A percentile compares a stretch with the other conserved stretches of the same genome.
phyloP scores from a whole-genome alignment of 2,113 vertebrate species.

The Hylia prasina region DNA sequence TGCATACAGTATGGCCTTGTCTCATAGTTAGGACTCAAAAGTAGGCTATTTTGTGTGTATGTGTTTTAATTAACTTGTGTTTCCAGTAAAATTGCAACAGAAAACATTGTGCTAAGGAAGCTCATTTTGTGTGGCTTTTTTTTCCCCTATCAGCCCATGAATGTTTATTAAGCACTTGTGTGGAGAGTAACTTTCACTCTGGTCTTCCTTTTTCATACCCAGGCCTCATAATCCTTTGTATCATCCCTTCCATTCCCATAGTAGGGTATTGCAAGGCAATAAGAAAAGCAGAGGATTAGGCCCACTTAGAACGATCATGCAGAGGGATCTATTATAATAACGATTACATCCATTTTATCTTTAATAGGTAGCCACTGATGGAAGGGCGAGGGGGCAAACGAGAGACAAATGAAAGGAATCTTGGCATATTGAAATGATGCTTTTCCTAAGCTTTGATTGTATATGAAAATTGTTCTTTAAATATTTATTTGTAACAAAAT shows the following conservation, averaged over 20 bases:
- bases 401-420: background rate
- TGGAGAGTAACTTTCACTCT: conserved; percentile 6
- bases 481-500: conserved; percentile 26
- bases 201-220: background rate
- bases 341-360: conserved; percentile 26
- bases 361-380: conserved; percentile 3
- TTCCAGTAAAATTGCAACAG: conserved; percentile 6
- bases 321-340: conserved; percentile 3
- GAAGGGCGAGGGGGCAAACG: background rate
- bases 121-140: background rate
- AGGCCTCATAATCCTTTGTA: background rate
- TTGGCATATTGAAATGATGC: background rate
- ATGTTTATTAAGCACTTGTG: background rate
- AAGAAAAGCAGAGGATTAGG: conserved; percentile 15
- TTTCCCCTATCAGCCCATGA: background rate
- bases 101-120: background rate
- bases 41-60: background rate
- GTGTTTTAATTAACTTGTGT: conserved; percentile 28
- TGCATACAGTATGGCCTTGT: conserved; percentile 1
- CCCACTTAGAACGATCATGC: conserved; percentile 16
- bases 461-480: conserved; percentile 15
- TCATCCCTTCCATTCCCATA: background rate
- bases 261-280: background rate
- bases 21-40: conserved; percentile 36
- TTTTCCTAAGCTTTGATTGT: background rate